A percentile compares a stretch with the other conserved stretches of the same genome.
phyloP scores from a whole-genome alignment of 2,113 vertebrate species.

The Ahaetulla prasina region DNA sequence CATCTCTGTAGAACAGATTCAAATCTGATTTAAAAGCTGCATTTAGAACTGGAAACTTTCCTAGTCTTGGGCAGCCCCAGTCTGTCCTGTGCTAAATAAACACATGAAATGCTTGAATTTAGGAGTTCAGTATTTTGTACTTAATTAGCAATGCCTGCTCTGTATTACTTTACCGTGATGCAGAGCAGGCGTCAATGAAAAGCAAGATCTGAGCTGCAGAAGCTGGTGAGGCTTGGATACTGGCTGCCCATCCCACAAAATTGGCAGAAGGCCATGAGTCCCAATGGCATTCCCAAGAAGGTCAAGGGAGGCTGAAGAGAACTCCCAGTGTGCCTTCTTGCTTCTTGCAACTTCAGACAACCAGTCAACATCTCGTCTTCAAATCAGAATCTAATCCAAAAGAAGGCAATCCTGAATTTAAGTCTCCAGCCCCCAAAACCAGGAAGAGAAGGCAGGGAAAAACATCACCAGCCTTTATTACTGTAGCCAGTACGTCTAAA shows the following conservation, averaged over 20 bases:
- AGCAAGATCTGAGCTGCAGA: neutral
- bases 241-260: neutral
- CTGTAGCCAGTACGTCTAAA: neutral
- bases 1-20: neutral
- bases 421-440: neutral
- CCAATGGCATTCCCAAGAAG: neutral
- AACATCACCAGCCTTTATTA: neutral
- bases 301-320: neutral
- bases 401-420: neutral
- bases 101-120: neutral
- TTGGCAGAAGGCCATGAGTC: neutral
- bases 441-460: neutral
- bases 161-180: neutral
- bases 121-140: neutral
- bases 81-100: neutral
- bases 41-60: neutral
- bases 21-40: neutral
- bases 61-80: neutral
- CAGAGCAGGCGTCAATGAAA: neutral
- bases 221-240: no score
- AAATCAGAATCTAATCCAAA: neutral
- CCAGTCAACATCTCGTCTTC: neutral
- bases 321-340: neutral
- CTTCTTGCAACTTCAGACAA: neutral
- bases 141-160: neutral